Percentiles rank a stretch among this genome's conserved stretches.
phyloP scores from a whole-genome alignment of 2,888 invertebrate species.

The Spilosoma lubricipeda region DNA sequence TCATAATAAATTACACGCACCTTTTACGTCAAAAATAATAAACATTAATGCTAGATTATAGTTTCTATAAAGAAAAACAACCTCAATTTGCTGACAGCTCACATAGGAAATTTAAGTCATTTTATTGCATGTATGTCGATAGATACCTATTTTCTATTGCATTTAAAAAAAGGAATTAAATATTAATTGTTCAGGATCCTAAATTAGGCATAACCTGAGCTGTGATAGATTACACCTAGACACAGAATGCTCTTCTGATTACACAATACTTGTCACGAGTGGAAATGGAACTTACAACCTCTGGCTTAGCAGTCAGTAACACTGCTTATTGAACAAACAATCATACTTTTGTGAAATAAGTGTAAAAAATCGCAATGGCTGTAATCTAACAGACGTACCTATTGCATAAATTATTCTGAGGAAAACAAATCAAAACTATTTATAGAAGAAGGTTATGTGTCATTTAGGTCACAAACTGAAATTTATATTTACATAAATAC shows the following conservation, averaged over 20 bases:
- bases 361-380: background rate
- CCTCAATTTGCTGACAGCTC: background rate
- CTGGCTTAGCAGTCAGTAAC: no score
- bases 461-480: background rate
- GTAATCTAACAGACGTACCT: background rate
- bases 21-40: background rate
- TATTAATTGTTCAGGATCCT: no score
- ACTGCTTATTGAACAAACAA: no score
- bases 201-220: no score
- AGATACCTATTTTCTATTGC: background rate
- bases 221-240: no score
- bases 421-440: background rate
- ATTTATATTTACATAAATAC: background rate
- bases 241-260: no score
- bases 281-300: no score
- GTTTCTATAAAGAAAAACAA: background rate
- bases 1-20: constrained; percentile 2
- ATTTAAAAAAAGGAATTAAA: background rate
- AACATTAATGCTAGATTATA: background rate
- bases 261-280: no score
- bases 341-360: no score
- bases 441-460: background rate
- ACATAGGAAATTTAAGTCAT: background rate
- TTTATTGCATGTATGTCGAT: background rate
- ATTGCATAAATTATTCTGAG: background rate